phyloP scores from a whole-genome alignment of 92 coral and sea anemone species.

The Epizoanthus illoricatus region DNA sequence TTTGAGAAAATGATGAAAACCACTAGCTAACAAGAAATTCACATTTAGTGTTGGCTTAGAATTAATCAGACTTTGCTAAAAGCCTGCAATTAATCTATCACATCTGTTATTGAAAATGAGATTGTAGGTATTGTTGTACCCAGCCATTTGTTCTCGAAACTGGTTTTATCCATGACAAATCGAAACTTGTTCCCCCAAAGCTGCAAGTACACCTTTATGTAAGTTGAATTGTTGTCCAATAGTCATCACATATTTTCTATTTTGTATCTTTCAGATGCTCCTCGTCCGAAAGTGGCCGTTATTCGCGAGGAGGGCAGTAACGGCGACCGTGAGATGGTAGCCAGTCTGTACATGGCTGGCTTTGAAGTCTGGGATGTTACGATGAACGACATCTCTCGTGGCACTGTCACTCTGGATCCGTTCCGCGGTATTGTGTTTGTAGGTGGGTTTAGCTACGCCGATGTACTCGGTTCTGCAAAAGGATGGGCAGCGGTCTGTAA shows the following conservation, averaged over 20 bases:
- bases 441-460: conserved; percentile 98
- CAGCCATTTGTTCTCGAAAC: background rate
- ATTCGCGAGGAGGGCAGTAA: conserved; percentile 98
- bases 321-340: conserved; percentile 97
- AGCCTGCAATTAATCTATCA: too few relatives aligned
- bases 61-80: too few relatives aligned
- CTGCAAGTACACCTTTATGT: too few relatives aligned
- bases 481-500: conserved; percentile 99
- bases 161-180: background rate
- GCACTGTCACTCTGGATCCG: conserved; percentile 66
- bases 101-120: too few relatives aligned
- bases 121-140: too few relatives aligned
- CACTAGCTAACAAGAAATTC: too few relatives aligned
- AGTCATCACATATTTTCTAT: background rate
- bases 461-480: conserved; percentile 96
- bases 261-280: conserved; percentile 20
- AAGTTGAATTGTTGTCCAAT: background rate
- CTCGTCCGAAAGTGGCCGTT: conserved; percentile 82
- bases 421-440: conserved; percentile 97
- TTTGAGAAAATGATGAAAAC: too few relatives aligned
- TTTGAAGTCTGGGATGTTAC: conserved; percentile 97
- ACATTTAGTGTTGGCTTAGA: too few relatives aligned
- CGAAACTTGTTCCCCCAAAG: too few relatives aligned
- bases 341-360: conserved; percentile 92
- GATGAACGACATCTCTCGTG: conserved; percentile 86